Conservation (phyloP, 2,797 vertebrate genomes). For the Serranus cabrilla region DNA sequence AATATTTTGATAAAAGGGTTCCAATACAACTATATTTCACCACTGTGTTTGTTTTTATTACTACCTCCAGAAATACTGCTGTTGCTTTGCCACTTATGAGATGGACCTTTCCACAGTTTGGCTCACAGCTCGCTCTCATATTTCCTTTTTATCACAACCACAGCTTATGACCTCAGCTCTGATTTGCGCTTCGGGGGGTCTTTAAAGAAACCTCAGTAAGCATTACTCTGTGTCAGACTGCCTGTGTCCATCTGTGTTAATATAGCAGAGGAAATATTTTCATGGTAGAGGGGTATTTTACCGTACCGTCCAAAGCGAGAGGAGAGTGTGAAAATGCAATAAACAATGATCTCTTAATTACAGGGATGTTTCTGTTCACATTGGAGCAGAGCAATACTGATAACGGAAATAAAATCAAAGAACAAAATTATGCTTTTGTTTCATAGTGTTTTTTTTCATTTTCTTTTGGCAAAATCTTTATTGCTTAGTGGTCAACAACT, state of each 20-base stretch:
- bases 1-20: conserved; percentile 55
- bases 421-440: conserved; percentile 1
- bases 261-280: conserved; percentile 53
- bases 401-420: conserved; percentile 3
- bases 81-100: conserved; percentile 56
- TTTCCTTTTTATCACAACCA: conserved; percentile 70
- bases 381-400: neutral
- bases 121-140: conserved; percentile 61
- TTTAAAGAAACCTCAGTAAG: conserved; percentile 69
- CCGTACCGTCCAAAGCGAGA: conserved; percentile 12
- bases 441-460: neutral
- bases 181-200: conserved; percentile 71
- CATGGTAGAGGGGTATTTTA: conserved; percentile 28
- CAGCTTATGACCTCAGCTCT: conserved; percentile 73
- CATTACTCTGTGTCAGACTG: conserved; percentile 63
- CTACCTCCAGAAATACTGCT: conserved; percentile 55
- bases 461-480: conserved; percentile 13
- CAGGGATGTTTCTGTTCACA: conserved; percentile 3
- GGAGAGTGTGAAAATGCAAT: conserved; percentile 23
- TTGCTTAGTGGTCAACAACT: neutral
- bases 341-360: conserved; percentile 28
- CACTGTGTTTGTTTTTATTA: conserved; percentile 60
- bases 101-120: conserved; percentile 59
- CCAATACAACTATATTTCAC: conserved; percentile 52
- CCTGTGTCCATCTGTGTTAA: conserved; percentile 60